phyloP scores from a whole-genome alignment of 2,797 vertebrate genomes.

The Falco concolor region DNA sequence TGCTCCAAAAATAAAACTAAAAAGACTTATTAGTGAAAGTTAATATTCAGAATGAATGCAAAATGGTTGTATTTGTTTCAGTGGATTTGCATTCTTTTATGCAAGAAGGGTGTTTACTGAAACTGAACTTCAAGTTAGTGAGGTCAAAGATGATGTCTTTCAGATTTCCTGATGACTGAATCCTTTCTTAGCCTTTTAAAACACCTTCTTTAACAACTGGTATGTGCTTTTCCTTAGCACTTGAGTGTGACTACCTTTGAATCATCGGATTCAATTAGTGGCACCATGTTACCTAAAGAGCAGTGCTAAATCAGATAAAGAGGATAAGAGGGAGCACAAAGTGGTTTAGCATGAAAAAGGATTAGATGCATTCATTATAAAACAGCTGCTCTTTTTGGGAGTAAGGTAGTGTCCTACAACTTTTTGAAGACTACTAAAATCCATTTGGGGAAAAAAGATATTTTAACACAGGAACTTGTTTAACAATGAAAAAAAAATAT shows the following conservation, averaged over 20 bases:
- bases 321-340: neutral
- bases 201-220: neutral
- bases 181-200: neutral
- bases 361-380: neutral
- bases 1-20: neutral
- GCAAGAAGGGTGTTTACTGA: neutral
- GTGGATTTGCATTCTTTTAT: neutral
- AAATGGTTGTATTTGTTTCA: neutral
- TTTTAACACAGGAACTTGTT: neutral
- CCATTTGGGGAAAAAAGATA: neutral
- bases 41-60: neutral
- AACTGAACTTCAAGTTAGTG: neutral
- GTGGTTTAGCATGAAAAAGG: neutral
- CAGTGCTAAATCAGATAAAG: neutral
- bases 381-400: neutral
- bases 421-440: neutral
- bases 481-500: neutral
- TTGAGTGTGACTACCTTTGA: neutral
- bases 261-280: slow-evolving; percentile 9
- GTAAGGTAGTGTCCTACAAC: neutral
- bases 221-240: neutral
- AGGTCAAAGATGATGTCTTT: neutral
- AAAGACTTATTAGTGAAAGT: neutral
- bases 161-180: neutral
- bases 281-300: neutral